phyloP scores from a whole-genome alignment of 2,888 invertebrate species.

The Agrilus mali region DNA sequence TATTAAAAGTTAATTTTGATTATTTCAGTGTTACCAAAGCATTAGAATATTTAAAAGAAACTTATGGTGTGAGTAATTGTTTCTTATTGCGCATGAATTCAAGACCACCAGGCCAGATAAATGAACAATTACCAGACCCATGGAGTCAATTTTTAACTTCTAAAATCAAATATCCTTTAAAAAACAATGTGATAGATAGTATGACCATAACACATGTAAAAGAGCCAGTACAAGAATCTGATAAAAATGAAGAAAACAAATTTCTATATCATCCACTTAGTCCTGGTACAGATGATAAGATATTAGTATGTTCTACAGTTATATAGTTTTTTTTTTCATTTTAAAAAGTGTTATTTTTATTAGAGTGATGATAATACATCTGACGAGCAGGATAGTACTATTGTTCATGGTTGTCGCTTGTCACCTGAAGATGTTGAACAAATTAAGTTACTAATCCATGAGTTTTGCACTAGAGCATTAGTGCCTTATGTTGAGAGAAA shows the following conservation, averaged over 20 bases:
- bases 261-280: constrained; percentile 59
- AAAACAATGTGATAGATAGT: constrained; percentile 5
- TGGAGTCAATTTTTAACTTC: constrained; percentile 71
- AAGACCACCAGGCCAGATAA: constrained; percentile 40
- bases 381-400: constrained; percentile 3
- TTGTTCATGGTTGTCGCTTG: constrained; percentile 62
- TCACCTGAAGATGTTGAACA: constrained; percentile 75
- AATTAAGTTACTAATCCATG: constrained; percentile 70
- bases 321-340: neutral
- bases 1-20: constrained; percentile 2
- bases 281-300: constrained; percentile 44
- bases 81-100: constrained; percentile 88
- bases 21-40: constrained; percentile 64
- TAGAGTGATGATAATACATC: neutral
- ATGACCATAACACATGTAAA: constrained; percentile 21
- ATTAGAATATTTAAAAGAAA: constrained; percentile 74
- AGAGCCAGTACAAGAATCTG: constrained; percentile 40
- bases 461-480: constrained; percentile 75
- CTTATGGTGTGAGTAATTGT: constrained; percentile 78
- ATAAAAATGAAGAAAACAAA: constrained; percentile 23
- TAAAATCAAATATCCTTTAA: constrained; percentile 24
- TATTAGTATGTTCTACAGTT: constrained; percentile 14
- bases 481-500: constrained; percentile 87
- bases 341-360: neutral
- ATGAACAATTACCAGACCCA: constrained; percentile 59